These are phyloP conservation scores for Vespertilio murinus DNA, from an alignment of 2,797 vertebrate species.

Conservation along the genomic window DNA sequence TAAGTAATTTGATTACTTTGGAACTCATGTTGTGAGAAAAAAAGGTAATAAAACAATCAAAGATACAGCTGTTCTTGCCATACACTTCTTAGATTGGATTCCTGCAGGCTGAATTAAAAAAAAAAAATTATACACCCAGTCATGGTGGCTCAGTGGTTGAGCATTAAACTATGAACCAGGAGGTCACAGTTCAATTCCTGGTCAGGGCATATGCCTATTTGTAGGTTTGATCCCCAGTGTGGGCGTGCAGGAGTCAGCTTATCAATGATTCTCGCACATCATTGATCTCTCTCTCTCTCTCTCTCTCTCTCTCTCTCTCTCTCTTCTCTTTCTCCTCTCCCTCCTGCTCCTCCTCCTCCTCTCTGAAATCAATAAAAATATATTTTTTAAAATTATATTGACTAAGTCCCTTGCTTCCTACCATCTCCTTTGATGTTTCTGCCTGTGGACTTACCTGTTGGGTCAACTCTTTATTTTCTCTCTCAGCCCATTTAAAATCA, in stretches of 20 bases:
- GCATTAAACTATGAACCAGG: too few species aligned
- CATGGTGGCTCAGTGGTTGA: too few species aligned
- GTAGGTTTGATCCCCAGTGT: too few species aligned
- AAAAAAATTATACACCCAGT: not conserved
- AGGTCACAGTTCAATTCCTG: too few species aligned
- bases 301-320: too few species aligned
- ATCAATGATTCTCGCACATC: too few species aligned
- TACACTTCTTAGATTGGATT: slow-evolving; percentile 37
- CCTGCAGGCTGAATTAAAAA: not conserved
- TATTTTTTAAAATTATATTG: not conserved
- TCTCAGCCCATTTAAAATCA: not conserved
- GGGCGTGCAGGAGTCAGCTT: too few species aligned
- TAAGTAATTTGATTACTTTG: slow-evolving; percentile 76
- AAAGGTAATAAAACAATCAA: slow-evolving; percentile 75
- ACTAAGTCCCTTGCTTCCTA: not conserved
- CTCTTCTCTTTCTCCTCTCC: too few species aligned
- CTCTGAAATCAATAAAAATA: too few species aligned
- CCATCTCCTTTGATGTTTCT: not conserved
- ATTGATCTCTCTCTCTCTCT: too few species aligned
- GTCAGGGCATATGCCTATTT: too few species aligned
- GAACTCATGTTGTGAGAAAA: slow-evolving; percentile 60
- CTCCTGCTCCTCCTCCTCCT: too few species aligned
- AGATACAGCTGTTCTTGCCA: slow-evolving; percentile 67
- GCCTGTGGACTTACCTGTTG: not conserved
- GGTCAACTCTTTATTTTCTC: not conserved